phyloP scores from a whole-genome alignment of 2,113 vertebrate species.

The Dromiciops gliroides region DNA sequence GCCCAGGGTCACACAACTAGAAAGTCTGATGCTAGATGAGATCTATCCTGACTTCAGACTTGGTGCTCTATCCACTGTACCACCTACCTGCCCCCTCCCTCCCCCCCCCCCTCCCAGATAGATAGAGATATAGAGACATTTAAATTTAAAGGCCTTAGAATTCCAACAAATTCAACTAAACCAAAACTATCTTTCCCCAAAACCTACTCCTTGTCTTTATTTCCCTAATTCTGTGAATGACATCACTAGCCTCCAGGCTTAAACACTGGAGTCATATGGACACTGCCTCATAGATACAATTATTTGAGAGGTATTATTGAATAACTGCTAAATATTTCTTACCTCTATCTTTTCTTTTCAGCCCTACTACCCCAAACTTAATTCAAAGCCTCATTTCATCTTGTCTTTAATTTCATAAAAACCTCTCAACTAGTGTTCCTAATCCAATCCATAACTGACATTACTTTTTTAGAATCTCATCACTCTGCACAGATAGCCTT shows the following conservation, averaged over 20 bases:
- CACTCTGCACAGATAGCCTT: not conserved
- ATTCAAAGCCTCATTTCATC: not conserved
- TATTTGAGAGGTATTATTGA: not conserved
- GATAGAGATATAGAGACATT: not conserved
- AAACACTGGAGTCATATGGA: not conserved
- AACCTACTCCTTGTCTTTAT: not conserved
- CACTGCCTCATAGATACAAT: not conserved
- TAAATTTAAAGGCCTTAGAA: not conserved
- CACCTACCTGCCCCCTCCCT: not conserved
- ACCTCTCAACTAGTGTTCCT: not conserved
- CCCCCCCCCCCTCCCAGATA: too few relatives aligned
- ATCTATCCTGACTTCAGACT: not conserved
- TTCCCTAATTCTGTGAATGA: not conserved
- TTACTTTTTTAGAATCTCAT: not conserved
- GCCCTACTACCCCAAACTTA: not conserved
- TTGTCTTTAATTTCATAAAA: not conserved
- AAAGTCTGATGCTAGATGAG: not conserved
- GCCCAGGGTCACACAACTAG: not conserved
- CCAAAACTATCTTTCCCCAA: not conserved
- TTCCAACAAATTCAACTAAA: not conserved
- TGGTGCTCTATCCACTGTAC: not conserved
- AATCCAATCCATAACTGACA: not conserved
- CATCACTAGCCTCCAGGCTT: not conserved
- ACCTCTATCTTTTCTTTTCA: not conserved
- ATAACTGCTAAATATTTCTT: not conserved